Conservation (phyloP, 2,888 invertebrate genomes). For the Drosophila siamana region DNA sequence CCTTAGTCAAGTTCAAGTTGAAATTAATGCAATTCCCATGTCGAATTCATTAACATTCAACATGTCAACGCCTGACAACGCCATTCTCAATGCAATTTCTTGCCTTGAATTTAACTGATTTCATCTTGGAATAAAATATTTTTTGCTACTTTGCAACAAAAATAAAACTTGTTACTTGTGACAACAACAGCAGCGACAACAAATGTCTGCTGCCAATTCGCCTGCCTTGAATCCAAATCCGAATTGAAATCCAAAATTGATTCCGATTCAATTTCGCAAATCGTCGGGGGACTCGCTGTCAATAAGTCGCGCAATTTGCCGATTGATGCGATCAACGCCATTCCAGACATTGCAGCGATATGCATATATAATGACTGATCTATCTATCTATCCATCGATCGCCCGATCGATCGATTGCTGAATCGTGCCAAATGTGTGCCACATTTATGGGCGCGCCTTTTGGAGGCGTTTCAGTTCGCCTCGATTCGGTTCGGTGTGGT, state of each 20-base stretch:
- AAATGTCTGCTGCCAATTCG: constrained; percentile 47
- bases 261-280: constrained; percentile 14
- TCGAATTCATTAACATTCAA: constrained; percentile 67
- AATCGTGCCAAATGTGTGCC: constrained; percentile 74
- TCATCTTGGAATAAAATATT: constrained; percentile 68
- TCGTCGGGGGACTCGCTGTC: constrained; percentile 34
- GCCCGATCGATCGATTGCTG: constrained; percentile 50
- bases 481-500: constrained; percentile 16
- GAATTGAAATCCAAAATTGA: constrained; percentile 15
- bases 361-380: constrained; percentile 59
- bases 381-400: constrained; percentile 48
- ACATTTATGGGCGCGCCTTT: constrained; percentile 37
- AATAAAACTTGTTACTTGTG: constrained; percentile 53
- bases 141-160: constrained; percentile 17
- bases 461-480: constrained; percentile 4
- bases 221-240: constrained; percentile 56
- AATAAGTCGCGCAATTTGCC: constrained; percentile 45
- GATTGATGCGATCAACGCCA: constrained; percentile 68
- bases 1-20: constrained; percentile 44
- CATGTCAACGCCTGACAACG: constrained; percentile 67
- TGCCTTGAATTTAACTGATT: constrained; percentile 69
- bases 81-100: constrained; percentile 60
- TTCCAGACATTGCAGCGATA: constrained; percentile 48
- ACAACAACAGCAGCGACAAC: constrained; percentile 43
- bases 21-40: constrained; percentile 35